Conservation (phyloP, 1,140 invertebrate species). For the Zelostemma sp. region DNA sequence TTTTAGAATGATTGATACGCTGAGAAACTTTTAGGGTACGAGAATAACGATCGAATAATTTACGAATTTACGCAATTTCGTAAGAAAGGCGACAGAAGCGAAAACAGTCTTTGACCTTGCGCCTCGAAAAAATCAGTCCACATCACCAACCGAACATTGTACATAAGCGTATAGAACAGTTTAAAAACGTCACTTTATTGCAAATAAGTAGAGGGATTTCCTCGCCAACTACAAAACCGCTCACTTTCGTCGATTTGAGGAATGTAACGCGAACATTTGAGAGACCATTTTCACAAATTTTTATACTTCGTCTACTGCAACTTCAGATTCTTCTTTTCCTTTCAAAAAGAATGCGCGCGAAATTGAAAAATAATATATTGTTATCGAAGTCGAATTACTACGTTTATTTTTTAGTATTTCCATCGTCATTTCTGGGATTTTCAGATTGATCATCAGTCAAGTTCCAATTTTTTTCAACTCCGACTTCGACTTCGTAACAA, state of each 20-base stretch:
- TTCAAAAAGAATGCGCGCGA: no score
- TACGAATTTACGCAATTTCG: no score
- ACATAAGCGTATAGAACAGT: slow-evolving; percentile 37
- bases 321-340: no score
- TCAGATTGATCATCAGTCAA: no score
- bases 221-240: neutral
- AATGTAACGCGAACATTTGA: neutral
- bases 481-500: no score
- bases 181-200: slow-evolving; percentile 27
- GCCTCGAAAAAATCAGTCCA: slow-evolving; percentile 35
- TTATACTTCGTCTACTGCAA: no score
- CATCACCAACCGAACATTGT: slow-evolving; percentile 43
- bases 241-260: neutral
- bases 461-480: no score
- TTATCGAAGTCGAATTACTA: no score
- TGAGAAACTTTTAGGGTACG: neutral
- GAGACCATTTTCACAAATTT: no score
- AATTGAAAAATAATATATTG: no score
- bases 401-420: no score
- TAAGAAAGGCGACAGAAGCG: slow-evolving; percentile 33
- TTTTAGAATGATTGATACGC: neutral
- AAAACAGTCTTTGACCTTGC: slow-evolving; percentile 18
- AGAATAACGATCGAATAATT: slow-evolving; percentile 1
- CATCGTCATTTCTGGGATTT: no score
- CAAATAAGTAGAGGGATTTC: slow-evolving; percentile 3